phyloP scores from a whole-genome alignment of 2,113 vertebrate species.

The Sapayoa aenigma region DNA sequence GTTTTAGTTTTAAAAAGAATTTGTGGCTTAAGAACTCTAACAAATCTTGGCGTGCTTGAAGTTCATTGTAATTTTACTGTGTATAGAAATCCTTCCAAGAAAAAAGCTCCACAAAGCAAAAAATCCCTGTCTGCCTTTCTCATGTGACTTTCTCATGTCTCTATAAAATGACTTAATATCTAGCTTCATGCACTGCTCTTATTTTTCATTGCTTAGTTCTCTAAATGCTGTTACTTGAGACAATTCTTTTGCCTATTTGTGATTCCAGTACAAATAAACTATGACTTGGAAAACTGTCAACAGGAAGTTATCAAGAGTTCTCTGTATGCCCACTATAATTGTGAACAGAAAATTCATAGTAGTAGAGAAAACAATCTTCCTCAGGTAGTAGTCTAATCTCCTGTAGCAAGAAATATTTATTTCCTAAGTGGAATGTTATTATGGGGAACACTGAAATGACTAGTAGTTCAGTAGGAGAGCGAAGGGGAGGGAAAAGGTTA shows the following conservation, averaged over 20 bases:
- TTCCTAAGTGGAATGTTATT: not conserved
- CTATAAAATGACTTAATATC: slow-evolving; percentile 68
- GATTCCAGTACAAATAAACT: slow-evolving; percentile 73
- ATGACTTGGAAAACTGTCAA: slow-evolving; percentile 60
- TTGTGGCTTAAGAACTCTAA: slow-evolving; percentile 69
- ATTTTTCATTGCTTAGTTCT: slow-evolving; percentile 64
- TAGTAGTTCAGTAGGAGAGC: not conserved
- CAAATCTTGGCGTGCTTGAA: slow-evolving; percentile 68
- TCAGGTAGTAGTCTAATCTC: slow-evolving; percentile 21
- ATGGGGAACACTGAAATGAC: not conserved
- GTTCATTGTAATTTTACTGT: slow-evolving; percentile 72
- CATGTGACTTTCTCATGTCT: slow-evolving; percentile 62
- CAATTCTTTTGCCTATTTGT: slow-evolving; percentile 70
- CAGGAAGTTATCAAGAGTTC: slow-evolving; percentile 61
- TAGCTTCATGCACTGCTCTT: slow-evolving; percentile 55
- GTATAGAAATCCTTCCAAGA: slow-evolving; percentile 66
- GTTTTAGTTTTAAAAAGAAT: slow-evolving; percentile 67
- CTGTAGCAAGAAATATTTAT: not conserved
- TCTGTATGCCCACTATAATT: slow-evolving; percentile 56
- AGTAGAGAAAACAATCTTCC: slow-evolving; percentile 15
- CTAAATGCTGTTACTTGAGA: slow-evolving; percentile 65
- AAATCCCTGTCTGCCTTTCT: slow-evolving; percentile 52
- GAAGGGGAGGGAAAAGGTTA: not conserved
- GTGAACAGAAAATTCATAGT: slow-evolving; percentile 43
- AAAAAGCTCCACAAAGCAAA: slow-evolving; percentile 62